A percentile compares a stretch with the other conserved stretches of the same genome.
Evolutionary conservation across 2,797 vertebrate species (phyloP).

Genomic region (Antennarius maculatus): DNA sequence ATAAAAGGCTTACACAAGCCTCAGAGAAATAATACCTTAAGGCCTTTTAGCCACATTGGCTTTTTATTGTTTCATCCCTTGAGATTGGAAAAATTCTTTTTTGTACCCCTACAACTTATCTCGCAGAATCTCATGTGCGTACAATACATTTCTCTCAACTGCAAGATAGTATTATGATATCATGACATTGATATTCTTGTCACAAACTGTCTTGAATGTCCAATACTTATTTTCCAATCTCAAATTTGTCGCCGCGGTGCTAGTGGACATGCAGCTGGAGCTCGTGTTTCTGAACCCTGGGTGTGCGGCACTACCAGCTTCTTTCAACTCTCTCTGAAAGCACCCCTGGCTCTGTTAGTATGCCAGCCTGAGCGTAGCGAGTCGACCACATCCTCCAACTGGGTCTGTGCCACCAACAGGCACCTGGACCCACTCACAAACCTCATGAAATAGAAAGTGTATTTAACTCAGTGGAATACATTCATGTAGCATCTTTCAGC

Average conservation of each 20-base stretch:
- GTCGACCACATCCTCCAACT: slow-evolving; percentile 78
- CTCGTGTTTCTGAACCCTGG: slow-evolving; percentile 62
- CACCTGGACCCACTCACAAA: slow-evolving; percentile 75
- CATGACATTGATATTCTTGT: slow-evolving; percentile 42
- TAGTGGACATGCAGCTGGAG: slow-evolving; percentile 75
- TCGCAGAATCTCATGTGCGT: not conserved
- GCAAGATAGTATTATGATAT: slow-evolving; percentile 33
- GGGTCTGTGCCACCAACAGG: slow-evolving; percentile 72
- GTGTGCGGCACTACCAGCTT: slow-evolving; percentile 54
- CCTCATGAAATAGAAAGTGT: slow-evolving; percentile 69
- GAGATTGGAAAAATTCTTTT: slow-evolving; percentile 56
- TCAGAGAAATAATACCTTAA: slow-evolving; percentile 68
- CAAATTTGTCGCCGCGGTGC: slow-evolving; percentile 27
- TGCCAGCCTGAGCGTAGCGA: slow-evolving; percentile 68
- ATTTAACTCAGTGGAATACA: slow-evolving; percentile 57
- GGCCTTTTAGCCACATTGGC: slow-evolving; percentile 57
- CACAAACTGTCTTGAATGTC: slow-evolving; percentile 9
- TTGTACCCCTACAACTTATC: slow-evolving; percentile 41
- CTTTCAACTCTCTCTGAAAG: slow-evolving; percentile 71
- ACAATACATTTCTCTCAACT: too few relatives aligned
- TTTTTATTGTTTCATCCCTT: slow-evolving; percentile 56
- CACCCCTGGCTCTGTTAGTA: slow-evolving; percentile 77
- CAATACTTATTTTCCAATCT: not conserved
- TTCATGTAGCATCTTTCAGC: slow-evolving; percentile 26
- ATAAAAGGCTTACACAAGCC: slow-evolving; percentile 69